Percentiles rank a stretch among this genome's conserved stretches.
Conservation (phyloP, 2,113 vertebrate genomes). For the Calyptommatus sinebrachiatus region DNA sequence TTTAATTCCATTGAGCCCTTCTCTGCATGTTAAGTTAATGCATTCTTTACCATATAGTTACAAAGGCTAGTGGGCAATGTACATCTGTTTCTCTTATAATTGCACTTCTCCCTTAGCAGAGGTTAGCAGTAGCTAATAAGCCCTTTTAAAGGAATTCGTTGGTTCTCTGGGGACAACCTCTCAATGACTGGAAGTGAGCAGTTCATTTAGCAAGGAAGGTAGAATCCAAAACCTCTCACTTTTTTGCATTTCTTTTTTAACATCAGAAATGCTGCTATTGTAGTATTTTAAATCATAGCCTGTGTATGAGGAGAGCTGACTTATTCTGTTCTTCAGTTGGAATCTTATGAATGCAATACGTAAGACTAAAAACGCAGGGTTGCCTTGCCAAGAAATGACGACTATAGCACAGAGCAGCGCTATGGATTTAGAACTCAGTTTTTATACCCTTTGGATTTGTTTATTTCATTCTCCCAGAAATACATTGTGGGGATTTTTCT, state of each 20-base stretch:
- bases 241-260: background rate
- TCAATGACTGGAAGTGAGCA: background rate
- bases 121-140: background rate
- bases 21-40: background rate
- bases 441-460: slow-evolving; percentile 38
- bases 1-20: background rate
- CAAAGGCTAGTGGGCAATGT: background rate
- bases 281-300: slow-evolving; percentile 8
- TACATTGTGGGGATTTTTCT: background rate
- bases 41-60: background rate
- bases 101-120: background rate
- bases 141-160: background rate
- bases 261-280: slow-evolving; percentile 6
- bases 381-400: slow-evolving; percentile 36
- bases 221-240: background rate
- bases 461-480: slow-evolving; percentile 24
- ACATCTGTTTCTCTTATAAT: background rate
- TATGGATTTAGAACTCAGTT: slow-evolving; percentile 12
- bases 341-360: slow-evolving; percentile 12
- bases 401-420: fast-evolving
- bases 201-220: background rate
- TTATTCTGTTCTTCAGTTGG: slow-evolving; percentile 26
- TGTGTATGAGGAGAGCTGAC: slow-evolving; percentile 1
- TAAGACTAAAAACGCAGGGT: slow-evolving; percentile 15
- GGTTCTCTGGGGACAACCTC: background rate